Base-by-base conservation (phyloP, 1,140 invertebrate genomes). In the Papilio helenus region DNA sequence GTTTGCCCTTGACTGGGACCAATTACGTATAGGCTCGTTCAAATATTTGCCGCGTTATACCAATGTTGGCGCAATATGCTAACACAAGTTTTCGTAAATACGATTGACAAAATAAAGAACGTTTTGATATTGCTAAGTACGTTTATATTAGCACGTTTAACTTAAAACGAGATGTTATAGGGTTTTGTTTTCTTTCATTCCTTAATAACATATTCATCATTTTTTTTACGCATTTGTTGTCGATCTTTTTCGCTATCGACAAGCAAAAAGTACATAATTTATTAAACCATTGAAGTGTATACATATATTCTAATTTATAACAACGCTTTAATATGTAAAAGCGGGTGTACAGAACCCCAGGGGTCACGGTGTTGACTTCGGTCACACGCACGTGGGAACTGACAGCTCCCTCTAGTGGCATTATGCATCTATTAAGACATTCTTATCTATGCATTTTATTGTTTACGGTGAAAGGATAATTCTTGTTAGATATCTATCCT, bases 381-480 rank as follows among this genome's bases (percentile, higher is more conserved):
- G 12, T 72, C 34, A 12, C 68, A 72, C 68, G 34, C 29, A 72
- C 68, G 68, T 72, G 68, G 68, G 68, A 72, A 72, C 68, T 12
- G 68, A 34, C 68, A 39, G 18, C 71, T n/a, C 39, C 71, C 39
- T 20, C 34, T 29, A 10, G 29, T 18, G 34, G 71, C 39, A 9
- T 44, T 39, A 8, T 72, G 39, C 34, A 20, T 72, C 71, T 72
- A 72, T 72, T 42, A 72, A 72, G 71, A 72, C 8, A 44, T 72
- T 72, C 8, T 72, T 72, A 72, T 72, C 71, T 42, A 18, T 72
- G 71, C 39, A 72, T 39, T 72, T 18, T 18, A 72, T 72, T 39
- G 34, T 71, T 20, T 72, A 42, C n/a, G 39, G 71, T 42, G 71
- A 72, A 72, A 72, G 71, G 39, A 44, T 72, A 72, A 72, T 72